These are phyloP conservation scores for Siniperca obscura DNA, from an alignment of 2,797 vertebrate species.

Conservation along the genomic window DNA sequence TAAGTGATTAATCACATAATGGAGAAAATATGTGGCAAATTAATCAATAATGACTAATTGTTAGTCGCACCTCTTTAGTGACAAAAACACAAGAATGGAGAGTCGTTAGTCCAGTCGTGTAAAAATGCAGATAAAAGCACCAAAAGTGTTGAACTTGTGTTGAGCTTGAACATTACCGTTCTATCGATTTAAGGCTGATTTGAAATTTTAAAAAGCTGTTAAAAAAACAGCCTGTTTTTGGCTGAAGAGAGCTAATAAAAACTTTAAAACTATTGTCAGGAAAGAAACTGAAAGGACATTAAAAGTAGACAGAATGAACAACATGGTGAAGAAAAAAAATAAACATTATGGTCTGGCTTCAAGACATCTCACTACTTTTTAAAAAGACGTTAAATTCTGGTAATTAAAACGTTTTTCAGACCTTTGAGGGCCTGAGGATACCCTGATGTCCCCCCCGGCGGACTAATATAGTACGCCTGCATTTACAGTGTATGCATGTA, in stretches of 20 bases:
- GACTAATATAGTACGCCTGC: background rate
- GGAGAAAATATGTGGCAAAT: background rate
- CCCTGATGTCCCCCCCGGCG: slow-evolving; percentile 1
- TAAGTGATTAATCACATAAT: background rate
- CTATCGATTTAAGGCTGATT: background rate
- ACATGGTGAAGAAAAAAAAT: background rate
- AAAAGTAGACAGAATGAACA: background rate
- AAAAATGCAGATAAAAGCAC: background rate
- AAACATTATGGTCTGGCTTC: background rate
- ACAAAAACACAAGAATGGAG: background rate
- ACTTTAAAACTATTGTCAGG: background rate
- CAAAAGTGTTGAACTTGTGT: background rate
- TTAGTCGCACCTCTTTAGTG: background rate
- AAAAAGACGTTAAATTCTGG: background rate
- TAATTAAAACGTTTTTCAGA: background rate
- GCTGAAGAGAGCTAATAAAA: background rate
- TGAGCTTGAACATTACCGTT: background rate
- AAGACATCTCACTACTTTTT: background rate
- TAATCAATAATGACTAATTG: background rate
- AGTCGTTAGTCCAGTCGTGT: background rate
- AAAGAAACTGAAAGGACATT: background rate
- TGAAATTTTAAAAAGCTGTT: no score
- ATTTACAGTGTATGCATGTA: background rate
- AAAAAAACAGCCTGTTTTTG: background rate
- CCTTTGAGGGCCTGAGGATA: background rate